Conservation (phyloP, 2,888 invertebrate genomes). For the Myathropa florea region DNA sequence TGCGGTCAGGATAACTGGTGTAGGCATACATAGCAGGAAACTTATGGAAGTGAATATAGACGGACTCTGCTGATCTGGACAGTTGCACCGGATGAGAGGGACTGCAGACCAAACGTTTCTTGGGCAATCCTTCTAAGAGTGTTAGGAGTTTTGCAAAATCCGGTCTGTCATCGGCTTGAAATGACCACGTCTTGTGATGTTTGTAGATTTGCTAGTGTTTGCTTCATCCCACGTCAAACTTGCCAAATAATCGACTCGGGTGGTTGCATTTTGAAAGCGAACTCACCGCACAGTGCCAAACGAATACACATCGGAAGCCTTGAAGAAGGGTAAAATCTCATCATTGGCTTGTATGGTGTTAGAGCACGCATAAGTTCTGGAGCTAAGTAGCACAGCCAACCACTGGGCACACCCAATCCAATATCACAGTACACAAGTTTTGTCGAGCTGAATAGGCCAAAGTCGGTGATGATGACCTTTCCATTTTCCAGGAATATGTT, state of each 20-base stretch:
- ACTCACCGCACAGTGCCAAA: slow-evolving; percentile 99
- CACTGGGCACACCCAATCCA: slow-evolving; percentile 94
- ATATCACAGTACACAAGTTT: slow-evolving; percentile 95
- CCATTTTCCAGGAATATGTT: slow-evolving; percentile 99
- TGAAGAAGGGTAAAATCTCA: slow-evolving; percentile 94
- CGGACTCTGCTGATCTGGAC: slow-evolving; percentile 97
- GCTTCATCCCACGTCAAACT: slow-evolving; percentile 97
- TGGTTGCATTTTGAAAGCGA: slow-evolving; percentile 96
- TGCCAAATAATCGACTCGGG: slow-evolving; percentile 99
- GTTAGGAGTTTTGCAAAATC: slow-evolving; percentile 93
- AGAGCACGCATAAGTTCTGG: slow-evolving; percentile 96
- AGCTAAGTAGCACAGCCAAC: slow-evolving; percentile 99
- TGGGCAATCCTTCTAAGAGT: slow-evolving; percentile 94
- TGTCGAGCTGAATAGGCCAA: slow-evolving; percentile 98
- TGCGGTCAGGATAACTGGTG: neutral
- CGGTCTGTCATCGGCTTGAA: slow-evolving; percentile 90
- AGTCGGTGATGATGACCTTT: slow-evolving; percentile 99
- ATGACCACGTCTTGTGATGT: slow-evolving; percentile 98
- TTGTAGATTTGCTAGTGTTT: slow-evolving; percentile 95
- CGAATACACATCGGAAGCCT: slow-evolving; percentile 96
- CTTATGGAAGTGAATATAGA: slow-evolving; percentile 82
- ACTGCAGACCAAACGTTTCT: slow-evolving; percentile 96
- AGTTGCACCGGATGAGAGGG: slow-evolving; percentile 99
- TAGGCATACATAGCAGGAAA: neutral
- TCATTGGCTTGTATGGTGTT: slow-evolving; percentile 87